phyloP scores from a whole-genome alignment of 2,797 vertebrate genomes.

The Arrhamphus sclerolepis region DNA sequence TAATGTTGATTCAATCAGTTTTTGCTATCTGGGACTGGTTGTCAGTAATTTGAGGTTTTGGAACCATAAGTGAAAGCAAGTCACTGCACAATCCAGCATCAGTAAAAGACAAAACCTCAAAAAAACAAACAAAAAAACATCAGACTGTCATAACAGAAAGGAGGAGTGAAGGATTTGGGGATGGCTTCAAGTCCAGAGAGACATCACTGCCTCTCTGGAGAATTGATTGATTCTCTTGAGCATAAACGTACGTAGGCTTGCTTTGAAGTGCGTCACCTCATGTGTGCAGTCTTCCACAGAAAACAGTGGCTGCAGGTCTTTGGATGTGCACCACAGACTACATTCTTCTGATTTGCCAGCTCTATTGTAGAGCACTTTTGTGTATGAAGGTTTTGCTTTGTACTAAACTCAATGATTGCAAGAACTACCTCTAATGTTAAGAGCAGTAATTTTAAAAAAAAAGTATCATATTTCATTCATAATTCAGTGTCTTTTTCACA shows the following conservation, averaged over 20 bases:
- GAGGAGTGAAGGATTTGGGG: not conserved
- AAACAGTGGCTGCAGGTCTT: not conserved
- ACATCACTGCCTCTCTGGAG: not conserved
- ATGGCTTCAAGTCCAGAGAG: not conserved
- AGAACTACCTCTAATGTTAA: not conserved
- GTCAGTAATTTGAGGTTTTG: no score
- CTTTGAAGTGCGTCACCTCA: not conserved
- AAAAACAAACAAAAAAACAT: not conserved
- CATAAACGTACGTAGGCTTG: not conserved
- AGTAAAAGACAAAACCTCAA: not conserved
- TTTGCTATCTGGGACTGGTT: no score
- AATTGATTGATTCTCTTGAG: not conserved
- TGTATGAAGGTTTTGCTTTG: not conserved
- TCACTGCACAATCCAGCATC: no score
- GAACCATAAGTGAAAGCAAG: no score
- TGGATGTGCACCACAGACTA: not conserved
- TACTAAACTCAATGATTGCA: not conserved
- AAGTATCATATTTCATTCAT: no score
- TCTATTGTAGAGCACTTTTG: not conserved
- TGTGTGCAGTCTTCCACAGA: not conserved
- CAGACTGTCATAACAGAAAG: not conserved
- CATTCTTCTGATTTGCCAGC: not conserved
- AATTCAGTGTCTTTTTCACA: no score
- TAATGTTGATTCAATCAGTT: no score
- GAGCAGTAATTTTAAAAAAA: no score